Conservation (phyloP, 2,113 vertebrate genomes). For the Grammomys surdaster region DNA sequence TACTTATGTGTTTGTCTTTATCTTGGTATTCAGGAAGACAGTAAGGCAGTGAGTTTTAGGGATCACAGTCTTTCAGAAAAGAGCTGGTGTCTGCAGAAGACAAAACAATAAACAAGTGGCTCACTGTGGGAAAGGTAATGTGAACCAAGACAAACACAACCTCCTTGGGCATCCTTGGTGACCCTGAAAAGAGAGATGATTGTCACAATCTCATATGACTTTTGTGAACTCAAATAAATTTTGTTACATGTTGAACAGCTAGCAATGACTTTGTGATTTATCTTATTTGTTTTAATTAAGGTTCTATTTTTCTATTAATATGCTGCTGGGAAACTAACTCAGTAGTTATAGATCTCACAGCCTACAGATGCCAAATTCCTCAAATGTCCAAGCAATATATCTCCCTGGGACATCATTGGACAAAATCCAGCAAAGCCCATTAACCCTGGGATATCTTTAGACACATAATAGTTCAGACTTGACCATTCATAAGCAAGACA, state of each 20-base stretch:
- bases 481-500: background rate
- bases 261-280: background rate
- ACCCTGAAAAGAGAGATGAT: background rate
- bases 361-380: background rate
- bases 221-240: background rate
- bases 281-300: background rate
- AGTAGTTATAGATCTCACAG: background rate
- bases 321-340: background rate
- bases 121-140: background rate
- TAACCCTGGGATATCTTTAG: too few relatives aligned
- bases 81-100: background rate
- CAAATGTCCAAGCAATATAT: background rate
- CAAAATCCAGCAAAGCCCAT: background rate
- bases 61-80: background rate
- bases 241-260: background rate
- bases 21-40: background rate
- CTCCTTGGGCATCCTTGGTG: background rate
- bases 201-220: background rate
- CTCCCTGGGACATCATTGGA: background rate
- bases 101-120: background rate
- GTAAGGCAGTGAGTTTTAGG: background rate
- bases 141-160: too few relatives aligned
- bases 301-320: background rate
- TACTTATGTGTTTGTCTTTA: too few relatives aligned
- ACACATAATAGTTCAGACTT: background rate